A percentile compares a stretch with the other conserved stretches of the same genome.
phyloP scores from a whole-genome alignment of 2,797 vertebrate species.

The Gymnothorax javanicus region DNA sequence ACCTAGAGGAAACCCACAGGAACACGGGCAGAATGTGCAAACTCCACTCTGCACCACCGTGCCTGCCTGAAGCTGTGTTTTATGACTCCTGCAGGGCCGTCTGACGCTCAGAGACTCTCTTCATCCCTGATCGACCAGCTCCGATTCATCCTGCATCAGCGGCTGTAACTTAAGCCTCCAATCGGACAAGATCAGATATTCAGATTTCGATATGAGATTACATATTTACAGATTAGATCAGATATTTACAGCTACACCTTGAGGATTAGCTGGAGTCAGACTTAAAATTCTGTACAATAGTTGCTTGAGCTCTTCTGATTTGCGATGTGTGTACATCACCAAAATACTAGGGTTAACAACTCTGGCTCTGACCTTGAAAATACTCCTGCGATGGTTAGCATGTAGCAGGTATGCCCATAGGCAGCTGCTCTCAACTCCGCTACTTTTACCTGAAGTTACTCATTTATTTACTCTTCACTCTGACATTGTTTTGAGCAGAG shows the following conservation, averaged over 20 bases:
- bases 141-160: neutral
- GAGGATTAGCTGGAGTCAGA: neutral
- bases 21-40: no score
- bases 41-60: no score
- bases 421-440: conserved; percentile 25
- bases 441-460: conserved; percentile 37
- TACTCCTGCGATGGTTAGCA: conserved; percentile 7
- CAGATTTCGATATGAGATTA: no score
- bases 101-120: neutral
- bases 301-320: neutral
- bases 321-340: neutral
- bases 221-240: no score
- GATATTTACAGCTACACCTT: no score
- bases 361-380: neutral
- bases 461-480: neutral
- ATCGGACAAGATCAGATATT: neutral
- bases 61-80: neutral
- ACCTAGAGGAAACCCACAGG: no score
- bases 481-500: neutral
- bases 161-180: neutral
- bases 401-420: conserved; percentile 16
- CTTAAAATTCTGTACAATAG: neutral
- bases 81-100: neutral
- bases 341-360: neutral
- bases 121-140: neutral